A percentile compares a stretch with the other conserved stretches of the same genome.
These are phyloP conservation scores for Pseudomyrmex sp. DNA, from an alignment of 1,140 invertebrate genomes.

Conservation along the genomic window DNA sequence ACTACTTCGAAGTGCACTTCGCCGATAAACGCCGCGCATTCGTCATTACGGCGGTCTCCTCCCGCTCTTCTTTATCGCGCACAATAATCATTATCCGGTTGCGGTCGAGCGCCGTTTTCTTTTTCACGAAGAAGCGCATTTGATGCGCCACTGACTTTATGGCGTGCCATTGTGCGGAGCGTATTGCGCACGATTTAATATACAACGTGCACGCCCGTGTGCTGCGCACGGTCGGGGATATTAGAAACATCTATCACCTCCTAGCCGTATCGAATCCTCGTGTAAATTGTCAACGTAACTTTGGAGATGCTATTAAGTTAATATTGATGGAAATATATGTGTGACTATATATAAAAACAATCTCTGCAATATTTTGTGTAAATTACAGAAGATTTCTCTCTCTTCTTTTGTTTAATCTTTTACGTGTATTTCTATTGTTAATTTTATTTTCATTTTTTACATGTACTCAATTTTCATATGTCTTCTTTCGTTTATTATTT, in stretches of 20 bases:
- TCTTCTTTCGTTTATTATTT: too few species aligned
- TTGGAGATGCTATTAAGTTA: too few species aligned
- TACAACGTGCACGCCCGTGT: background rate
- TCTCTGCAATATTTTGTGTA: too few species aligned
- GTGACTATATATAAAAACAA: too few species aligned
- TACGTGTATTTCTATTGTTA: too few species aligned
- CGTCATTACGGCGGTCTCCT: slow-evolving; percentile 40
- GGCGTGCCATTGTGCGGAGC: background rate
- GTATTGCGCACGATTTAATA: slow-evolving; percentile 24
- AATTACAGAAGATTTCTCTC: too few species aligned
- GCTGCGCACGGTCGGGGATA: background rate
- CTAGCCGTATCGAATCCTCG: background rate
- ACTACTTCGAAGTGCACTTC: slow-evolving; percentile 63
- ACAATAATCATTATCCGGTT: slow-evolving; percentile 40
- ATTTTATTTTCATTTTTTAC: too few species aligned
- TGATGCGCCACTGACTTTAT: slow-evolving; percentile 42
- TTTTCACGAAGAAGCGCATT: slow-evolving; percentile 4
- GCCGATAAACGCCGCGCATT: slow-evolving; percentile 53
- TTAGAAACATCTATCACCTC: slow-evolving; percentile 36
- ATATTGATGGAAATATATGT: too few species aligned
- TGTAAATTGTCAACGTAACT: background rate
- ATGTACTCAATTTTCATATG: too few species aligned
- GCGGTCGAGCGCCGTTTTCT: background rate
- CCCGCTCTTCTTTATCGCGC: slow-evolving; percentile 33
- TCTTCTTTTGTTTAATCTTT: too few species aligned